Evolutionary conservation across 1,140 invertebrate species (phyloP).

Genomic region (Elymnias hypermnestra): DNA sequence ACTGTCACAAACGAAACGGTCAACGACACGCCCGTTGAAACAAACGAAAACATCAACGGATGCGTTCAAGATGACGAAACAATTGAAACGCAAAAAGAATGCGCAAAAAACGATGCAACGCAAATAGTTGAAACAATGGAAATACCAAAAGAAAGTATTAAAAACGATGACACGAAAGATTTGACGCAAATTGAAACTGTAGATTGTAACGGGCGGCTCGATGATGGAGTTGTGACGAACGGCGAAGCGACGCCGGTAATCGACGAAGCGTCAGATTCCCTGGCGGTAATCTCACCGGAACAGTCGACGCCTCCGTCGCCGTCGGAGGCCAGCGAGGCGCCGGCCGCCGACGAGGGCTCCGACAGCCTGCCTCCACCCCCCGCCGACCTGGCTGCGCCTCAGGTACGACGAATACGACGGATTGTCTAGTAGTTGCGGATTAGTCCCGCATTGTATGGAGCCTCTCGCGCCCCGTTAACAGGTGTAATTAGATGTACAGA

Average conservation of each 20-base stretch:
- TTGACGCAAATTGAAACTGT: background rate
- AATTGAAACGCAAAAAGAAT: background rate
- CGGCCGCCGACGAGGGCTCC: background rate
- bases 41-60: background rate
- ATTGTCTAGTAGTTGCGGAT: constrained; percentile 60
- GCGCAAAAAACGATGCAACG: background rate
- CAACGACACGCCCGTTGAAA: background rate
- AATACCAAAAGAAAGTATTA: background rate
- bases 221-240: constrained; percentile 19
- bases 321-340: constrained; percentile 5
- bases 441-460: constrained; percentile 42
- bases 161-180: too few species aligned
- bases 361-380: constrained; percentile 27
- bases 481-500: constrained; percentile 57
- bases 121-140: background rate
- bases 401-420: constrained; percentile 65
- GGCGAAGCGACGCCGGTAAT: constrained; percentile 18
- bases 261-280: constrained; percentile 3
- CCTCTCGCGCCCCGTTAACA: constrained; percentile 43
- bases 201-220: constrained; percentile 17
- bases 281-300: constrained; percentile 18
- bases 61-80: background rate
- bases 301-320: constrained; percentile 31
- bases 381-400: constrained; percentile 26
- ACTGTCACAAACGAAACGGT: too few species aligned